Base-by-base conservation (phyloP, 2,888 invertebrate genomes). In the Athripsodes cinereus region DNA sequence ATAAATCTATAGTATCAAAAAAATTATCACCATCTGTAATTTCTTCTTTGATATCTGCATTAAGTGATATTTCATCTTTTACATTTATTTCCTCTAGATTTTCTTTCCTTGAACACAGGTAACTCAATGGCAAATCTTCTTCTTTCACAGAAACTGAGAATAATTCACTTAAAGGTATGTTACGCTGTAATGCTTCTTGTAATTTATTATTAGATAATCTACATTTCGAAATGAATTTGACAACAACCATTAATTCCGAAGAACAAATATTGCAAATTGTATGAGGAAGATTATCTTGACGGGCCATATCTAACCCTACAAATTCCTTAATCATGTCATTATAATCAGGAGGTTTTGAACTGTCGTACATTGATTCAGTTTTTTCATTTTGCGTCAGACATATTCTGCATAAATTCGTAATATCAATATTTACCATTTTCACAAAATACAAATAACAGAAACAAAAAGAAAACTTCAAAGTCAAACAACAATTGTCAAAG, bases 311-410 rank as follows among this genome's bases (percentile, higher is more conserved):
- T 19, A 57, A 19, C 18, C 53, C 57, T 8, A 47, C 40, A 48
- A 52, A 57, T 35, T 57, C 53, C 19, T 53, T 53, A 46, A 57
- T 57, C 20, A 53, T 22, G 22, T 57, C 57, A 21, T 20, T 49
- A 22, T 53, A 57, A 21, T 47, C 53, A 21, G 18, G n/a, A 16
- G 11, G n/a, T 20, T 16, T n/a, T 53, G 21, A n/a, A 22, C 13
- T 21, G 8, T 57, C 57, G 40, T 22, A 57, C 10, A 57, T 44
- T 11, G 49, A 53, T 47, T 34, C 48, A 35, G 46, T 52, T 13
- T 31, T 8, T n/a, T 53, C 21, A 13, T 46, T 26, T 53, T 48
- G 40, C 19, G 19, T 22, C 11, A 57, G 46, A 34, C 57, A 57
- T 13, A 57, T 35, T 8, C 57, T 52, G 21, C 57, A 57, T 3